These are phyloP conservation scores for Lynx canadensis DNA, from an alignment of 2,113 vertebrate species.

Conservation along the genomic window DNA sequence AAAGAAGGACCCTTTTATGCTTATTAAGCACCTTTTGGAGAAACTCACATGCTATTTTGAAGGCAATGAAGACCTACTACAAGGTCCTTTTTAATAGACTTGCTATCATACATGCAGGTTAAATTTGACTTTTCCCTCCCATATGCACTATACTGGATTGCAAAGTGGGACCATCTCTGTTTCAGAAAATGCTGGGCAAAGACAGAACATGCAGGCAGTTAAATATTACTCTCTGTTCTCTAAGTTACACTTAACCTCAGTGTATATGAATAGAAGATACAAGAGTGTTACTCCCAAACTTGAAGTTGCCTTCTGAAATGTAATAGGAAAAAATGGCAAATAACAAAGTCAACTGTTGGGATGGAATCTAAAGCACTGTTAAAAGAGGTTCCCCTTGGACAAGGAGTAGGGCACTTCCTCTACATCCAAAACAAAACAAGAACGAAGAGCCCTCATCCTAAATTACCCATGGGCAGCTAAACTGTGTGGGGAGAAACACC, in stretches of 20 bases:
- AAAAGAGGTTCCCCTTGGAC: not conserved
- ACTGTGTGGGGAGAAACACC: constrained; percentile 19
- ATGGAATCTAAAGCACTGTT: not conserved
- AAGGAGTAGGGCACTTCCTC: not conserved
- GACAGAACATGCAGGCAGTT: not conserved
- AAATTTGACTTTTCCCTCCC: not conserved
- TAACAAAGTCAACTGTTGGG: not conserved
- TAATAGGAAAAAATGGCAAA: not conserved
- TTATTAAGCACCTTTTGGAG: not conserved
- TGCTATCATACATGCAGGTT: not conserved
- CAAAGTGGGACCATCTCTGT: not conserved
- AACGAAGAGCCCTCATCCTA: not conserved
- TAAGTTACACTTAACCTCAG: not conserved
- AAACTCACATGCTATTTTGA: not conserved
- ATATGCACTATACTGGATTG: not conserved
- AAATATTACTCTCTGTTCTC: constrained; percentile 1
- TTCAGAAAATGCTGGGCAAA: constrained; percentile 27
- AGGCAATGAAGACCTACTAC: not conserved
- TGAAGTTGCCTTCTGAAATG: not conserved
- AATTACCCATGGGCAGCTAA: constrained; percentile 4
- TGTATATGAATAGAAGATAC: not conserved
- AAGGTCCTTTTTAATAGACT: constrained; percentile 1
- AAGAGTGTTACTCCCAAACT: not conserved
- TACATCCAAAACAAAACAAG: constrained; percentile 4
- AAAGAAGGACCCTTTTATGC: not conserved